Evolutionary conservation across 2,113 vertebrate genomes (phyloP), one percentile per base, ranked within the genome.

Genomic region (Campylomormyrus numenius): DNA sequence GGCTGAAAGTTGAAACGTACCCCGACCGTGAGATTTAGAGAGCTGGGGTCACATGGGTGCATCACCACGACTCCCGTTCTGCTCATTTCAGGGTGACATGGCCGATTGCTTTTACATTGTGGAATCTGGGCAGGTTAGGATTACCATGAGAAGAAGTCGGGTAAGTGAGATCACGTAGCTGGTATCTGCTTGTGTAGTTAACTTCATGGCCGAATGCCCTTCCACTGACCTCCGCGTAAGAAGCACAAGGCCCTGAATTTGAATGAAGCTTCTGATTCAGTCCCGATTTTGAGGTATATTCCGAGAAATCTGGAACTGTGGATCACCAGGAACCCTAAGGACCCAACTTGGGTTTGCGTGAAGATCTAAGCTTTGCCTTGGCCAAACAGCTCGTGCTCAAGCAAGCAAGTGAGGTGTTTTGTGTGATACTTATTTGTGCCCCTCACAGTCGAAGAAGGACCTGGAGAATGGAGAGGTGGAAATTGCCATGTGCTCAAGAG

Each of bases 21-120:
- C 74, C 35, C 35, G 5, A 39, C 15, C 6, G 7, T 77, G 31
- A 77, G 70, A 77, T 35, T 77, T 39, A 15, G 5, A 31, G 27
- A 35, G 1, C 17, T 77, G 74, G 13, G 31, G 35, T 42, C 17
- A 42, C 31, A 6, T 39, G 5, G 31, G 13, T 19, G 15, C 39
- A 39, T 84, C 21, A 84, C 39, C 39, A 46, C 11, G 45, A 35
- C 49, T 35, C 48, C 13, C 9, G 13, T 87, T 87, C 27, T 87
- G 50, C 50, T 19, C 85, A 35, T 91, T 87, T 85, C 92, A 99
- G 98, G 98, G 97, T 91, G 98, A 99, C 91, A 96, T 95, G 95
- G 98, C 98, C 66, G 97, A 99, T 94, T 98, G 96, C 94, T 99
- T 99, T 95, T 99, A 98, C 94, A 99, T 99, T 93, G 97, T 99